These are phyloP conservation scores for Fratercula arctica DNA, from an alignment of 2,797 vertebrate species.

Conservation along the genomic window DNA sequence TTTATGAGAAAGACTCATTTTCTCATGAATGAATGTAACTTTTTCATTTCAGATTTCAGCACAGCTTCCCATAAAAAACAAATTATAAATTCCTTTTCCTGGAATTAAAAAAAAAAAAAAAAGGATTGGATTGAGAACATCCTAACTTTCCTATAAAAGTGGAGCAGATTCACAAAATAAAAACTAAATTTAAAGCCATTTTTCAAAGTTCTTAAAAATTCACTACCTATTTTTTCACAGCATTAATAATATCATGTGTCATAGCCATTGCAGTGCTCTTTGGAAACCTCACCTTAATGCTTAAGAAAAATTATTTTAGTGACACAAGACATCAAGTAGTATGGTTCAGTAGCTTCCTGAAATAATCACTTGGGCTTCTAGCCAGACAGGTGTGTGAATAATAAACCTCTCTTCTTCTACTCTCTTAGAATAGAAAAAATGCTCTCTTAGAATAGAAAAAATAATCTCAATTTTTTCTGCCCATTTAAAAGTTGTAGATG, in stretches of 20 bases:
- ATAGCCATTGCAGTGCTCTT: not conserved
- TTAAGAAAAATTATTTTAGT: not conserved
- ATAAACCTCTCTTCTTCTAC: not conserved
- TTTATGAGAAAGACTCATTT: not conserved
- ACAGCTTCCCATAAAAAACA: not conserved
- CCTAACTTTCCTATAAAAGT: not conserved
- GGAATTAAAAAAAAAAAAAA: not conserved
- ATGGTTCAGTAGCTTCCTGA: not conserved
- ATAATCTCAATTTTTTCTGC: not conserved
- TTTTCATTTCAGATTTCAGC: not conserved
- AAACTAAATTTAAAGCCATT: not conserved
- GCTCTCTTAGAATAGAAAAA: not conserved
- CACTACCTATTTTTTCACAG: not conserved
- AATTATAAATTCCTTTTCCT: not conserved
- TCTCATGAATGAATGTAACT: not conserved
- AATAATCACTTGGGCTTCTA: conserved; percentile 17
- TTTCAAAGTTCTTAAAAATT: not conserved
- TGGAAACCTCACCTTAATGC: not conserved
- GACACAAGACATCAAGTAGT: not conserved
- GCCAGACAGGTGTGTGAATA: not conserved
- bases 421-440: not conserved
- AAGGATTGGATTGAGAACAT: accelerated
- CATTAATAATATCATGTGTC: not conserved
- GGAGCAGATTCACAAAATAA: not conserved
- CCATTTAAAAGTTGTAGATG: not conserved